Evolutionary conservation across 2,797 vertebrate genomes (phyloP).

Genomic region (Crocodylus rhombifer): DNA sequence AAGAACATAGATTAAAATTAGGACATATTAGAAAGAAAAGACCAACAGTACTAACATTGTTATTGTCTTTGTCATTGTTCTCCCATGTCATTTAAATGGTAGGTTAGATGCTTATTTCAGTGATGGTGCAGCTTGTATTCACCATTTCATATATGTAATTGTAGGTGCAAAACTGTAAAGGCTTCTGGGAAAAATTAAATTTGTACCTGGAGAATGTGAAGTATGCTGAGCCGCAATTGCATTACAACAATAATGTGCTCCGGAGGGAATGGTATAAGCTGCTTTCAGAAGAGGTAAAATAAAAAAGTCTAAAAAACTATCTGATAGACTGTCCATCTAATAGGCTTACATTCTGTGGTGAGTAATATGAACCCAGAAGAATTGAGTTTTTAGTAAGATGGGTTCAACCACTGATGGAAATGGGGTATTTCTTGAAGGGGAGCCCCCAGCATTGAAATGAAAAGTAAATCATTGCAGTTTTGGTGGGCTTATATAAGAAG

Average conservation of each 20-base stretch:
- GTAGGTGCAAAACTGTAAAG: conserved; percentile 85
- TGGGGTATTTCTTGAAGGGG: no score
- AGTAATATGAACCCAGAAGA: neutral
- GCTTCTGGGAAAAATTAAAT: conserved; percentile 92
- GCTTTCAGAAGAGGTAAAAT: conserved; percentile 80
- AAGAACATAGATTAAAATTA: neutral
- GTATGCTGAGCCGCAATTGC: conserved; percentile 84
- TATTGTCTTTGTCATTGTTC: neutral
- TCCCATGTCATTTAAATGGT: neutral
- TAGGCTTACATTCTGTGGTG: neutral
- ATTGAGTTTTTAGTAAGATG: neutral
- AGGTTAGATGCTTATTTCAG: neutral
- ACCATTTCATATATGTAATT: conserved; percentile 7
- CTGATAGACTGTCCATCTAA: neutral
- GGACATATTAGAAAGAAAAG: neutral
- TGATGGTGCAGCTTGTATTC: neutral
- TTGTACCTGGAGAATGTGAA: conserved; percentile 89
- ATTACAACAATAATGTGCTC: conserved; percentile 84
- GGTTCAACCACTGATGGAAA: no score
- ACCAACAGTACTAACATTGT: neutral
- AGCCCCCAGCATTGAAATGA: no score
- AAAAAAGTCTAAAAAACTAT: neutral
- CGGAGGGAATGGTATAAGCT: conserved; percentile 85
- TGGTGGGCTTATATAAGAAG: neutral
- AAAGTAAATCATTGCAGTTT: no score